Conservation (phyloP, 2,888 invertebrate species). For the Sphaeridia pumilis region DNA sequence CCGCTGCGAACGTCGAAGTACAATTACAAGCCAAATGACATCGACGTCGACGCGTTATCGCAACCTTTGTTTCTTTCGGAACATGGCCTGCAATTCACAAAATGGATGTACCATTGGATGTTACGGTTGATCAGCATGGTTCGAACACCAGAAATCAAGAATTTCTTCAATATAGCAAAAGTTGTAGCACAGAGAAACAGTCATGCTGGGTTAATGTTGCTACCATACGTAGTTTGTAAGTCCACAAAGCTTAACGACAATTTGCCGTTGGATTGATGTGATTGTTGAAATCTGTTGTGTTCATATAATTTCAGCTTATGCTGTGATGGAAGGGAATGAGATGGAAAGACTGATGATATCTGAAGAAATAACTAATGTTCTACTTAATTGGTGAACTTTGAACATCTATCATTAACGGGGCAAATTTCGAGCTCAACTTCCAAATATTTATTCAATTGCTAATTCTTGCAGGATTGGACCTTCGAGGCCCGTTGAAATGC, state of each 20-base stretch:
- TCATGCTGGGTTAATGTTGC: conserved; percentile 32
- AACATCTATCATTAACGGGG: conserved; percentile 9
- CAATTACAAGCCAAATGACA: conserved; percentile 7
- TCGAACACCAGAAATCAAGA: conserved; percentile 7
- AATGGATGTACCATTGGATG: conserved; percentile 37
- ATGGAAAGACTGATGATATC: conserved; percentile 20
- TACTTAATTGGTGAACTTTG: conserved; percentile 29
- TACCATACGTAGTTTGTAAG: conserved; percentile 41
- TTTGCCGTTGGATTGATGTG: neutral
- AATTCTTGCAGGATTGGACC: neutral
- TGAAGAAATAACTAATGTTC: conserved; percentile 40
- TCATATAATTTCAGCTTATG: conserved; percentile 41
- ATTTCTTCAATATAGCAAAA: conserved; percentile 1
- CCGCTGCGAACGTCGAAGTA: conserved; percentile 25
- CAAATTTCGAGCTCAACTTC: no score
- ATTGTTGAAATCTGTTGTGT: conserved; percentile 9
- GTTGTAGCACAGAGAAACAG: conserved; percentile 4
- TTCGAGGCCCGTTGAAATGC: neutral
- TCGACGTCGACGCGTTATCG: neutral
- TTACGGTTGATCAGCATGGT: conserved; percentile 29
- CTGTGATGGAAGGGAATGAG: conserved; percentile 38
- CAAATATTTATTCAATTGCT: neutral
- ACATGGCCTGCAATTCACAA: conserved; percentile 27
- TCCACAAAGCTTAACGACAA: neutral
- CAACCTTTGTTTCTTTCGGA: conserved; percentile 33